phyloP scores from a whole-genome alignment of 2,888 invertebrate species.

The Schizaphis graminum region DNA sequence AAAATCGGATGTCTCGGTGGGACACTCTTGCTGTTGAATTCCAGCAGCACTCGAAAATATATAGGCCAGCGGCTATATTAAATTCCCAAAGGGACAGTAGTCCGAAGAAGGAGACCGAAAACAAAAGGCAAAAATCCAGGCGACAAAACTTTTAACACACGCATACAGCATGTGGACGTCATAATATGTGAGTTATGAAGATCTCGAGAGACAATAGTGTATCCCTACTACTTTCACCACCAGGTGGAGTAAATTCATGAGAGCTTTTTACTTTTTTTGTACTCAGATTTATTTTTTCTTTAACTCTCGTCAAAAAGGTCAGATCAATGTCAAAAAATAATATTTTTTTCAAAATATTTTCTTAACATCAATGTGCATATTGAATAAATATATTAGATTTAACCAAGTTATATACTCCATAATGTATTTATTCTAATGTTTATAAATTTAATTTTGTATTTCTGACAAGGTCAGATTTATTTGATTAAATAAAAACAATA shows the following conservation, averaged over 20 bases:
- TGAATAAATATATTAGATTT: background rate
- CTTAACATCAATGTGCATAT: background rate
- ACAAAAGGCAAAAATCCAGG: conserved; percentile 64
- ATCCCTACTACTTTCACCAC: background rate
- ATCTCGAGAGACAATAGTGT: conserved; percentile 58
- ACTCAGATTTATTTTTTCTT: conserved; percentile 36
- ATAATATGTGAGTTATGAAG: conserved; percentile 66
- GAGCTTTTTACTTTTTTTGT: conserved; percentile 40
- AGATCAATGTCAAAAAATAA: conserved; percentile 41
- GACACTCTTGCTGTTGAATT: conserved; percentile 59
- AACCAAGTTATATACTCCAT: background rate
- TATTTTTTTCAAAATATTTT: conserved; percentile 29
- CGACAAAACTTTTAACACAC: conserved; percentile 64
- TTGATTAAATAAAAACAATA: background rate
- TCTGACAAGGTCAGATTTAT: background rate
- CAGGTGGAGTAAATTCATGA: conserved; percentile 46
- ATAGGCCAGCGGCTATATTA: conserved; percentile 58
- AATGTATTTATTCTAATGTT: background rate
- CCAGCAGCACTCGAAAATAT: conserved; percentile 50
- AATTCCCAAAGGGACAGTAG: conserved; percentile 49
- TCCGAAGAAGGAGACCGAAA: conserved; percentile 36
- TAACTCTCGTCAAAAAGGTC: background rate
- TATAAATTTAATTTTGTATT: background rate
- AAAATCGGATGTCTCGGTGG: conserved; percentile 50
- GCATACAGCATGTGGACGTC: conserved; percentile 57